Conservation (phyloP, 2,888 invertebrate genomes). For the Archips crataeganus region DNA sequence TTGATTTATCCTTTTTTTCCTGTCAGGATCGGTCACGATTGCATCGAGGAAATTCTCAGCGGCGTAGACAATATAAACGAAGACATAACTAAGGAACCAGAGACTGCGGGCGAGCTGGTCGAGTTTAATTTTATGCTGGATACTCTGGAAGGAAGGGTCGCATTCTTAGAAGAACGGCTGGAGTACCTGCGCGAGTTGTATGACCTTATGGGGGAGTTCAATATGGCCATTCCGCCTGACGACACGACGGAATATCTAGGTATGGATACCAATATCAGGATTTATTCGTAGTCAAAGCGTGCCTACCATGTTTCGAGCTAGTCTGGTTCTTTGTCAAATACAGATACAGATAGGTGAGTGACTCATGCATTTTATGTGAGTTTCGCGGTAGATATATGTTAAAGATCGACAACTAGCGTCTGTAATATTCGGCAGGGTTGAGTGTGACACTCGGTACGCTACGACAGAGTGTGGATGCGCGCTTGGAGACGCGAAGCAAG, state of each 20-base stretch:
- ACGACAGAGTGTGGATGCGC: conserved; percentile 89
- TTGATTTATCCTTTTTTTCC: neutral
- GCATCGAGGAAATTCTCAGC: conserved; percentile 85
- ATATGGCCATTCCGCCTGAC: conserved; percentile 90
- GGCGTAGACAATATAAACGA: conserved; percentile 88
- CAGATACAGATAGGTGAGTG: too few species aligned
- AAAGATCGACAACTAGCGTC: too few species aligned
- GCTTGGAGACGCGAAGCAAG: conserved; percentile 88
- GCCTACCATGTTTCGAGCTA: too few species aligned
- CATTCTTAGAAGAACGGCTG: conserved; percentile 89
- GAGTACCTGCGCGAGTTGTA: conserved; percentile 94
- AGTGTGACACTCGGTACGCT: conserved; percentile 87
- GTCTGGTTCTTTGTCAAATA: too few species aligned
- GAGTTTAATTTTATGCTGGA: conserved; percentile 90
- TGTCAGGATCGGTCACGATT: conserved; percentile 87
- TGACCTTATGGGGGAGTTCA: conserved; percentile 93
- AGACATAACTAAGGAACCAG: conserved; percentile 88
- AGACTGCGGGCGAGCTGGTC: conserved; percentile 90
- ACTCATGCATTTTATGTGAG: too few species aligned
- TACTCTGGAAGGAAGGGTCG: conserved; percentile 87
- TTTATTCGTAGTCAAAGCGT: too few species aligned
- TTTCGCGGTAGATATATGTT: too few species aligned
- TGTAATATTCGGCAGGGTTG: conserved; percentile 69
- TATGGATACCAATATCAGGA: conserved; percentile 45
- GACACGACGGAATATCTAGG: conserved; percentile 88